Base-by-base conservation (phyloP, 2,113 vertebrate species). In the Brevimyrus niger region DNA sequence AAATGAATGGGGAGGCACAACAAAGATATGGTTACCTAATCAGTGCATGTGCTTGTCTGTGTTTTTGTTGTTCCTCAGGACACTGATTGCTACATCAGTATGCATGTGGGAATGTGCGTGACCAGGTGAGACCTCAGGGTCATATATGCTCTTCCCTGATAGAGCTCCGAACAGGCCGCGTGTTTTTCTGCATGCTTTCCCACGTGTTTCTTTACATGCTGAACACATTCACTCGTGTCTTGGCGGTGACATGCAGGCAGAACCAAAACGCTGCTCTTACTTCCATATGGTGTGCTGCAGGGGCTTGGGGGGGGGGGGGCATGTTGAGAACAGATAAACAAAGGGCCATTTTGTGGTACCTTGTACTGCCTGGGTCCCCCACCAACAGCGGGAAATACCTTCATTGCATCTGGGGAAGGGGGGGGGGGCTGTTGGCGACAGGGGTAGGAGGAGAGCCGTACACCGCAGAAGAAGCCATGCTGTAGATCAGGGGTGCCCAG, bases 311-410 rank as follows among this genome's bases (percentile, higher is more conserved):
- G 23, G 1, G 61, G 85, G 87, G 47, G 48, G 88, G 88, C 51
- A 53, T 91, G 87, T 91, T 86, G 21, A 89, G 92, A 91, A 92
- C 94, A 94, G 94, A 94, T 94, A 95, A 95, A 94, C 94, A 94
- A 87, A 50, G 61, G 17, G 82, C 61, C 53, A 92, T 94, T 95
- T 96, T 94, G 95, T 95, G 94, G 95, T 94, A 94, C 93, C 92
- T 94, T 94, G 93, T 92, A 93, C 87, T 93, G 94, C 96, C 94
- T 93, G 94, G 93, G 93, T 94, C 93, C 90, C 93, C 94, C 94
- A 94, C 91, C 90, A 92, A 94, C 93, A 93, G 89, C 65, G 94
- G 94, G 94, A 95, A 89, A 51, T 82, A 31, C 88, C 90, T 90
- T 91, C 92, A 91, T 89, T 87, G 47, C 85, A 0, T 13, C 31